A percentile compares a stretch with the other conserved stretches of the same genome.
These are phyloP conservation scores for Pheucticus melanocephalus DNA, from an alignment of 2,113 vertebrate species.

Conservation along the genomic window DNA sequence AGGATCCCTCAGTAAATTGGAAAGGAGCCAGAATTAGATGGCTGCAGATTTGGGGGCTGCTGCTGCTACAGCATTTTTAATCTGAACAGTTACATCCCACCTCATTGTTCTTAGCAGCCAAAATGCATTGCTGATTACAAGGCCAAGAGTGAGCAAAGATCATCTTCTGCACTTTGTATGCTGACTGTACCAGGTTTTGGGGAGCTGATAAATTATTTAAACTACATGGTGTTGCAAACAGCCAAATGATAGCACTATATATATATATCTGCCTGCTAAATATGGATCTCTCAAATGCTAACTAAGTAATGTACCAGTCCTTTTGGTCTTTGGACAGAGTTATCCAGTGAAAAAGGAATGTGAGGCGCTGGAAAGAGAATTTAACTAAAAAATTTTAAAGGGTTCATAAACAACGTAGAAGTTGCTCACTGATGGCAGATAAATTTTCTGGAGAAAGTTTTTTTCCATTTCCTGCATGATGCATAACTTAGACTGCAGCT, in stretches of 20 bases:
- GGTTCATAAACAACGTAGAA: neutral
- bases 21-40: neutral
- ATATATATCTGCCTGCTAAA: neutral
- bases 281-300: neutral
- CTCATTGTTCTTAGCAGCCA: neutral
- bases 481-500: neutral
- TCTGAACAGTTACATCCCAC: neutral
- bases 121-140: neutral
- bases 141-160: neutral
- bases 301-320: neutral
- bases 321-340: neutral
- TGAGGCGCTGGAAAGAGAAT: neutral
- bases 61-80: neutral
- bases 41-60: no score
- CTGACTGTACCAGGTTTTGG: neutral
- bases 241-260: neutral
- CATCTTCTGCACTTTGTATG: neutral
- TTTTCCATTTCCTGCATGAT: neutral
- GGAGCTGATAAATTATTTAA: neutral
- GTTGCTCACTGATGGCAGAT: neutral
- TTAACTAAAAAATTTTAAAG: neutral
- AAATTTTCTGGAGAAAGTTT: neutral
- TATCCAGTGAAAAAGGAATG: neutral
- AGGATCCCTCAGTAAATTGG: neutral
- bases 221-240: neutral